These are phyloP conservation scores for Platypus cylindrus DNA, from an alignment of 2,888 invertebrate genomes.

Conservation along the genomic window DNA sequence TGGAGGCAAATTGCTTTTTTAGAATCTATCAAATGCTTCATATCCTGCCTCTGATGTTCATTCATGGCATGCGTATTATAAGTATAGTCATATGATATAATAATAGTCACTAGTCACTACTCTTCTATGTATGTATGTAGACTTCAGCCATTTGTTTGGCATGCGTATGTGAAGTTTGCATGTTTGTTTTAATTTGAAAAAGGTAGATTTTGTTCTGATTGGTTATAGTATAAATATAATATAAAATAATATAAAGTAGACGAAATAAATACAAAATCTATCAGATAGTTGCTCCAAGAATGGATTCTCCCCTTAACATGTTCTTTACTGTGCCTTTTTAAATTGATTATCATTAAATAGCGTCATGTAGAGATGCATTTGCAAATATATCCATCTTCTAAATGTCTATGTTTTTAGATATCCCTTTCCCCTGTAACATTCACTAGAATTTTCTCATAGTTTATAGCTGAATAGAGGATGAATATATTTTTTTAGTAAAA, in stretches of 20 bases:
- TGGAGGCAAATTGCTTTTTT: conserved; percentile 29
- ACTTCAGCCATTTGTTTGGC: conserved; percentile 31
- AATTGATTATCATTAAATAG: no score
- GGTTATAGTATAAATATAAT: conserved; percentile 1
- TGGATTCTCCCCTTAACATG: conserved; percentile 14
- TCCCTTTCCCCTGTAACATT: no score
- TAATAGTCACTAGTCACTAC: conserved; percentile 23
- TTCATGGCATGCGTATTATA: conserved; percentile 35
- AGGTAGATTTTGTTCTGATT: conserved; percentile 13
- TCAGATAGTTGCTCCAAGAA: conserved; percentile 13
- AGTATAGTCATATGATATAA: conserved; percentile 24
- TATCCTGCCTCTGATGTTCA: conserved; percentile 7
- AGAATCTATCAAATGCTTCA: conserved; percentile 26
- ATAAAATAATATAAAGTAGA: neutral
- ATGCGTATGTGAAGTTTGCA: conserved; percentile 29
- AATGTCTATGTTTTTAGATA: no score
- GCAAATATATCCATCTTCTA: conserved; percentile 4
- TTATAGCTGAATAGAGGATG: no score
- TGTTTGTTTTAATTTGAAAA: conserved; percentile 19
- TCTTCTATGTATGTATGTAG: conserved; percentile 32
- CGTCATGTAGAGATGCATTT: conserved; percentile 3
- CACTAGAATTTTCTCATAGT: no score
- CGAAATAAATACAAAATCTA: conserved; percentile 6
- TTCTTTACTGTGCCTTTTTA: conserved; percentile 3
- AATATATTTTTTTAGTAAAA: no score